These are phyloP conservation scores for Lamprologus lemairii DNA, from an alignment of 2,113 vertebrate species.

Conservation along the genomic window DNA sequence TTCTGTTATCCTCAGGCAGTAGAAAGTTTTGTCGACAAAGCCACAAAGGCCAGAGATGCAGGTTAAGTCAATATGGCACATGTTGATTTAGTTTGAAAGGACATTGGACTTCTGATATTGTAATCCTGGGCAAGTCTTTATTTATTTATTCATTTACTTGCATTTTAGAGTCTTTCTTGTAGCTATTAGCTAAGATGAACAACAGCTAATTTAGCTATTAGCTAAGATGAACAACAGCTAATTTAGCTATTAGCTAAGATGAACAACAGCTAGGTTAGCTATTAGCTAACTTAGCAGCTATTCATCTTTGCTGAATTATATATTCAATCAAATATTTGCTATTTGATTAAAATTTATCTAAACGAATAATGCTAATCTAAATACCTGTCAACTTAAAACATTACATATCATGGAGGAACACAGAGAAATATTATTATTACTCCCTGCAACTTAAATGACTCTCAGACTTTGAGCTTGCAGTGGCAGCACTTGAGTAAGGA, in stretches of 20 bases:
- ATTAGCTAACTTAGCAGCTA: neutral
- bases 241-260: neutral
- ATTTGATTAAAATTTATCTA: neutral
- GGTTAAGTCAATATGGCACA: neutral
- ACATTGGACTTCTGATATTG: neutral
- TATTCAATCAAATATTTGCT: neutral
- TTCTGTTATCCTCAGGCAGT: neutral
- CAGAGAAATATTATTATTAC: neutral
- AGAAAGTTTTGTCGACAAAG: neutral
- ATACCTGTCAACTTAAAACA: neutral
- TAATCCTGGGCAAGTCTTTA: neutral
- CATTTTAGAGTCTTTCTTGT: neutral
- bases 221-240: neutral
- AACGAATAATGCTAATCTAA: neutral
- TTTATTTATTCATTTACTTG: neutral
- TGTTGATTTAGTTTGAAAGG: neutral
- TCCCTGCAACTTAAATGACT: neutral
- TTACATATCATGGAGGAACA: neutral
- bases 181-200: neutral
- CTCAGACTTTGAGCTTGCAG: neutral
- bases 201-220: neutral
- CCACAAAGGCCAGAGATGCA: neutral
- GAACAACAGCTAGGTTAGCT: neutral
- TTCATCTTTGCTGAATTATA: neutral
- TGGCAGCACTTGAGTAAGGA: neutral